phyloP scores from a whole-genome alignment of 2,888 invertebrate genomes.

The Nomada flava region DNA sequence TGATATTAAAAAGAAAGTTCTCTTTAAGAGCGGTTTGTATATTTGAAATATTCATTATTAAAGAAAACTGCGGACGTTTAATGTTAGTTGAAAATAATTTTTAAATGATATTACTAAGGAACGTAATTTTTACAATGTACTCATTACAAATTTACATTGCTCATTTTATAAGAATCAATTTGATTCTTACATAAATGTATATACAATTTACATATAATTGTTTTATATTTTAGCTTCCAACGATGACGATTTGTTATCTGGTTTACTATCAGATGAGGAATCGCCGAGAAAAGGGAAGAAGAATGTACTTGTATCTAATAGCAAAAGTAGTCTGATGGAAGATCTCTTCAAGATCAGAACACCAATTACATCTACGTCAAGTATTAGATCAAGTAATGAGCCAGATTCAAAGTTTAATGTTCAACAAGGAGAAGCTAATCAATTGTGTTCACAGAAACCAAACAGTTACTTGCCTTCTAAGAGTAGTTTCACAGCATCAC shows the following conservation, averaged over 20 bases:
- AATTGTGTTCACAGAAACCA: conserved; percentile 32
- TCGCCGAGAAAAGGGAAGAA: conserved; percentile 58
- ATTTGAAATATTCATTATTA: conserved; percentile 1
- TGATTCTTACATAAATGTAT: not conserved
- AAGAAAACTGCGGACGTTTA: not conserved
- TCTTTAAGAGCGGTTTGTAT: conserved; percentile 74
- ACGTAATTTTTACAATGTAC: too few species aligned
- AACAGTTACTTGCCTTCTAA: conserved; percentile 37
- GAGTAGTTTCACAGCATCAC: conserved; percentile 27
- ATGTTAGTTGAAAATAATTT: not conserved
- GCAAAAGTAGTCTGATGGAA: conserved; percentile 70
- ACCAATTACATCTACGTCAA: conserved; percentile 54
- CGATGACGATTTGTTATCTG: conserved; percentile 73
- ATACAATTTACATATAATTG: not conserved
- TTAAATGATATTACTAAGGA: too few species aligned
- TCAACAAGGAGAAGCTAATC: conserved; percentile 25
- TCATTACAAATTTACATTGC: not conserved
- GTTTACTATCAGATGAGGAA: conserved; percentile 72
- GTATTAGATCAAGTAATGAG: conserved; percentile 33
- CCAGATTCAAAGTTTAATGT: conserved; percentile 19
- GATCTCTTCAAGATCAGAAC: conserved; percentile 77
- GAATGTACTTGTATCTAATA: conserved; percentile 42
- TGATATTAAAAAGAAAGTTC: conserved; percentile 74
- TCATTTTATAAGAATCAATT: conserved; percentile 7
- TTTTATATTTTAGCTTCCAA: conserved; percentile 31